Evolutionary conservation across 2,888 invertebrate species (phyloP), one percentile per base, ranked within the genome.

Genomic region (Hirtodrosophila duncani): DNA sequence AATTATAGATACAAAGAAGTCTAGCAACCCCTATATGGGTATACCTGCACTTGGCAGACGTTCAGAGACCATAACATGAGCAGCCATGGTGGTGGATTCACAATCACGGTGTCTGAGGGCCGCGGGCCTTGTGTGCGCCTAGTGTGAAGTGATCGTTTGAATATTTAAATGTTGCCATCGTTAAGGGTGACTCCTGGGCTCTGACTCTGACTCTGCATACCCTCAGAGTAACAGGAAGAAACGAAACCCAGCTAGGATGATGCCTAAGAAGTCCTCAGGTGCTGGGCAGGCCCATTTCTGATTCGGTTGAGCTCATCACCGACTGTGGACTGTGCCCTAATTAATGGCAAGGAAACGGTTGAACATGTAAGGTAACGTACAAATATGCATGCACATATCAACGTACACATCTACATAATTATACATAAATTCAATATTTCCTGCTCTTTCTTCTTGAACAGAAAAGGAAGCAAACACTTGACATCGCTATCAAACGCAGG

Each of bases 81-180:
- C 30, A 10, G 37, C 24, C 29, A 38, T 51, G 71, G 72, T 79
- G 79, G 79, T 62, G 62, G 67, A 75, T 79, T 75, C 75, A 65
- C 79, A 44, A 71, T 57, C 23, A 24, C 7, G 10, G 13, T 10
- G 8, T 10, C 21, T 27, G n/a, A n/a, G n/a, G n/a, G 20, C 49
- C n/a, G 30, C 34, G 29, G 31, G 18, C 38, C 17, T 29, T 27
- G 49, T 30, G 67, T 26, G 38, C 48, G 55, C 38, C 7, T 58
- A 72, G 71, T 72, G 72, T 66, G 58, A 74, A 74, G 66, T 57
- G 79, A 78, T 74, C 71, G 79, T 78, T 74, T 74, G 71, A 67
- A 71, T 75, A 72, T 59, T 62, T 75, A 75, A 79, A 75, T 75
- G 69, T 21, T 67, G 67, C 59, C 67, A 27, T 57, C 46, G n/a